phyloP scores from a whole-genome alignment of 2,113 vertebrate species.

The Macrotis lagotis region DNA sequence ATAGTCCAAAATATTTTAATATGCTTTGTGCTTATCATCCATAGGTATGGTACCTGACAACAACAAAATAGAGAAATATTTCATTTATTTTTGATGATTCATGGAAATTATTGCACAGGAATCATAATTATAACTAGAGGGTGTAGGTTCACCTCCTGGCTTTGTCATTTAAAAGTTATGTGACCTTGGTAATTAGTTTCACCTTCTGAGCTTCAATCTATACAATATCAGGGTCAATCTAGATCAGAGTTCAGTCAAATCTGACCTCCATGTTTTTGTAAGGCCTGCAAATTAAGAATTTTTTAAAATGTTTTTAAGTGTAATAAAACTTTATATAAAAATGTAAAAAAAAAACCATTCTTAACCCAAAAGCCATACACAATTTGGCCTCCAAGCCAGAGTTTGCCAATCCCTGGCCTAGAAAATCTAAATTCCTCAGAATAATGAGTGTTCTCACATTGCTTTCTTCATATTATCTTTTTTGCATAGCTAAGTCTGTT shows the following conservation, averaged over 20 bases:
- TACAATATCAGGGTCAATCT: not conserved
- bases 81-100: constrained; percentile 23
- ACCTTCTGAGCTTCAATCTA: not conserved
- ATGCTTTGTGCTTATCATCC: constrained; percentile 12
- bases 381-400: not conserved
- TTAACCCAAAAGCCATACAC: not conserved
- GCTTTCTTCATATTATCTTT: not conserved
- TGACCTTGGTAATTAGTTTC: not conserved
- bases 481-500: not conserved
- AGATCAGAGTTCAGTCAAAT: not conserved
- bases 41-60: not conserved
- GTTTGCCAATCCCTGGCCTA: not conserved
- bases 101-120: not conserved
- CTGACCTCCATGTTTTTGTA: not conserved
- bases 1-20: not conserved
- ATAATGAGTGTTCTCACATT: not conserved
- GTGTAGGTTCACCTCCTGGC: not conserved
- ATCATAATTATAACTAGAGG: not conserved
- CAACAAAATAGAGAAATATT: not conserved
- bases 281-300: not conserved
- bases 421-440: not conserved
- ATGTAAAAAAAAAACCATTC: too few species aligned
- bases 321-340: not conserved
- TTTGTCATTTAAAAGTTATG: not conserved
- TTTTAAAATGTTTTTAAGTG: not conserved